Evolutionary conservation across 2,113 vertebrate genomes (phyloP), one percentile per base, ranked within the genome.

Genomic region (Hippocampus mohnikei): DNA sequence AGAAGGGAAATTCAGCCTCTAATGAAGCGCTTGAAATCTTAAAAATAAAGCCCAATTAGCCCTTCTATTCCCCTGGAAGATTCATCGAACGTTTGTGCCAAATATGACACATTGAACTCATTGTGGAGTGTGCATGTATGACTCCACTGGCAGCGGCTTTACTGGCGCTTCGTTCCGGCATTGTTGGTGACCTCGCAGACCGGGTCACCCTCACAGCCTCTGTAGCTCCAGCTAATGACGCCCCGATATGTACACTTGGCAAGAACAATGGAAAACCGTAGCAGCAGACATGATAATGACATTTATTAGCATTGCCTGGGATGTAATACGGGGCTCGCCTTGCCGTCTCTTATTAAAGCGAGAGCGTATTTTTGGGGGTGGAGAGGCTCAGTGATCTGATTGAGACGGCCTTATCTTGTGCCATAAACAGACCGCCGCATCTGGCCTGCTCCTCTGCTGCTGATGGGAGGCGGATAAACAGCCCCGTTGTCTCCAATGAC

Each of bases 361-460:
- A 71, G 77, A 29, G 44, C 64, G 42, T 69, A 78, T 80, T 77
- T 60, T 20, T 62, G 71, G 67, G 76, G 79, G 72, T 76, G 74
- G 73, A 87, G 70, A 76, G 61, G 89, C 92, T 89, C 90, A 91
- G 90, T 87, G 92, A 94, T 94, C 91, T 86, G 90, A 91, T 87
- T 88, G 81, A 79, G 84, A 88, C 72, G 76, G 90, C 90, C 92
- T 95, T 94, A 95, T 94, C 93, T 91, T 21, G 80, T 85, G 88
- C 89, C 75, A 85, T 90, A 92, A 94, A 93, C 88, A 94, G 94
- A 94, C 91, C 94, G 92, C 84, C 86, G 91, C 90, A 91, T 90
- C 91, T 82, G 86, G 83, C 79, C 86, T 85, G 81, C 78, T 93
- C 89, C 84, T 91, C 90, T 83, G 83, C 80, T 83, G 87, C 84